These are phyloP conservation scores for Plumapathes pennacea DNA, from an alignment of 92 coral and sea anemone genomes.

Conservation along the genomic window DNA sequence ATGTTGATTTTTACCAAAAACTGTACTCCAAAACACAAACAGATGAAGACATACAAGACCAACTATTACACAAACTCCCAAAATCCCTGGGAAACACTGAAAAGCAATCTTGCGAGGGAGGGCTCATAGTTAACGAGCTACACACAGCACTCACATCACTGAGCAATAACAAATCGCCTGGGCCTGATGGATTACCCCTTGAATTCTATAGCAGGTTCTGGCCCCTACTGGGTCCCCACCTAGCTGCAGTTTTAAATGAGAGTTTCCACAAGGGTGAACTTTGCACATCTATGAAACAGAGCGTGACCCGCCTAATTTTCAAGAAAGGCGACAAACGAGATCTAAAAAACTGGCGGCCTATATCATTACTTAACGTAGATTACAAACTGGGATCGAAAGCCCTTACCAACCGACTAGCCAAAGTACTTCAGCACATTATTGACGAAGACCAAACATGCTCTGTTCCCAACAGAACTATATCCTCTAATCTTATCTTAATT, in stretches of 20 bases:
- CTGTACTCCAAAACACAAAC: background rate
- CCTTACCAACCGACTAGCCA: too few relatives aligned
- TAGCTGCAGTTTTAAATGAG: background rate
- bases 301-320: background rate
- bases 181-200: constrained; percentile 16
- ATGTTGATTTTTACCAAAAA: background rate
- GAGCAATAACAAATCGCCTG: background rate
- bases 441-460: too few relatives aligned
- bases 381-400: constrained; percentile 17
- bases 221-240: constrained; percentile 1
- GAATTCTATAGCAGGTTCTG: constrained; percentile 32
- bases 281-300: background rate
- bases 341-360: constrained; percentile 29
- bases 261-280: background rate
- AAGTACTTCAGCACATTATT: too few relatives aligned
- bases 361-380: constrained; percentile 18
- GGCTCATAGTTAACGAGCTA: constrained; percentile 3
- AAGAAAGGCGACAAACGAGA: constrained; percentile 16
- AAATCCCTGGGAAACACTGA: background rate
- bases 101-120: background rate
- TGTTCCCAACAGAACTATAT: too few relatives aligned
- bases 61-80: background rate
- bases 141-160: background rate
- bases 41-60: background rate
- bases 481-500: too few relatives aligned